Conservation (phyloP, 2,797 vertebrate species). For the Sebastolobus alascanus region DNA sequence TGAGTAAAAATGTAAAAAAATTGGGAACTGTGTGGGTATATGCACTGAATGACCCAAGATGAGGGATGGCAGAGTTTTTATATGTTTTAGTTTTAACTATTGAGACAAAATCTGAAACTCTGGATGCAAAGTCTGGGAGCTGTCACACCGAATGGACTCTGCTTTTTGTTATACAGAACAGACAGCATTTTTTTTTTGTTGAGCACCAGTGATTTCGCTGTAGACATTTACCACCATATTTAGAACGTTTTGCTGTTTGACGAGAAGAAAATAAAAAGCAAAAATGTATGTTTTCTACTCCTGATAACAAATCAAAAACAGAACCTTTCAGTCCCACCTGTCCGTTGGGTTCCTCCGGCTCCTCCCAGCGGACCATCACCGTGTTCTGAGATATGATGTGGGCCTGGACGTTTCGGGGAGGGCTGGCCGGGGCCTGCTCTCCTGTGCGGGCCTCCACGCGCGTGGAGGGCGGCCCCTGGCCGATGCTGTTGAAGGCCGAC, state of each 20-base stretch:
- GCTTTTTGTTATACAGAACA: not conserved
- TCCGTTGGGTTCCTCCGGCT: constrained; percentile 97
- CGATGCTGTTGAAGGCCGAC: constrained; percentile 96
- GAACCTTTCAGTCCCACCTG: constrained; percentile 82
- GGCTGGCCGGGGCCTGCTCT: constrained; percentile 96
- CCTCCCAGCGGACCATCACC: constrained; percentile 98
- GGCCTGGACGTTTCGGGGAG: constrained; percentile 94
- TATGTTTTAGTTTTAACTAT: not conserved
- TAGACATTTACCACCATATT: not conserved
- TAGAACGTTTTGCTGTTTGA: not conserved
- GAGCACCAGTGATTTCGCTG: not conserved
- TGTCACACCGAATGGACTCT: not conserved
- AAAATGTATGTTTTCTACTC: constrained; percentile 6
- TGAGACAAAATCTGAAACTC: not conserved
- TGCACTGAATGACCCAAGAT: not conserved
- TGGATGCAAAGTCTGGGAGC: not conserved
- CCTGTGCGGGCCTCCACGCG: constrained; percentile 95
- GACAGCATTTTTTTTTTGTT: not conserved
- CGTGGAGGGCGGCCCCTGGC: constrained; percentile 94
- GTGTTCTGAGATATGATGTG: constrained; percentile 94
- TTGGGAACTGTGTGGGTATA: too few species aligned
- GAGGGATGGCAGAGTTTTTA: not conserved
- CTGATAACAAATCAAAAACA: not conserved
- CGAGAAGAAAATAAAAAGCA: not conserved
- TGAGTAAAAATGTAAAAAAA: not conserved